Conservation (phyloP, 37 sponge, comb jelly and placozoan species). For the Corticium candelabrum region DNA sequence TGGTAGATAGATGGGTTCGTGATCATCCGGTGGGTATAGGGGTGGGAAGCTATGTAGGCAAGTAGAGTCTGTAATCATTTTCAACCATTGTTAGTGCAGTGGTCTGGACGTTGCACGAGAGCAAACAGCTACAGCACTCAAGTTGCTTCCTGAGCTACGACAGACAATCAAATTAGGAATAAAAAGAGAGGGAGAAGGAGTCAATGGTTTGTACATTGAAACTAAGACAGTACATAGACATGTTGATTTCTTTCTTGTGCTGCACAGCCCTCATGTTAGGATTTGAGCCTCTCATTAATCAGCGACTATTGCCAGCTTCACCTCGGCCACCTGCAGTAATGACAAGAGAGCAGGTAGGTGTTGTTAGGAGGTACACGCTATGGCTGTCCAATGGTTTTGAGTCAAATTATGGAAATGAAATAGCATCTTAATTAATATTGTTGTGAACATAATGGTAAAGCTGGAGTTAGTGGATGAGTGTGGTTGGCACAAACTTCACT, state of each 20-base stretch:
- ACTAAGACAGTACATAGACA: neutral
- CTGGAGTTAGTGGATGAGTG: too few relatives aligned
- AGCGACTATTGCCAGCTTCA: conserved; percentile 1
- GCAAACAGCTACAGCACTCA: neutral
- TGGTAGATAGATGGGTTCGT: too few relatives aligned
- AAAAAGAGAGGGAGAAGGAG: neutral
- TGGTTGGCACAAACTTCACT: too few relatives aligned
- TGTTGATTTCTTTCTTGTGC: neutral
- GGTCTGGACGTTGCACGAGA: neutral
- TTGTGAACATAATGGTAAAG: too few relatives aligned
- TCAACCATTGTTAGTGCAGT: neutral
- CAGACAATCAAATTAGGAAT: neutral
- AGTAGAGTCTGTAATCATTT: too few relatives aligned
- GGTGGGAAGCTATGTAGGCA: too few relatives aligned
- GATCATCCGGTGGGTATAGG: too few relatives aligned
- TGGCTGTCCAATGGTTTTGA: too few relatives aligned
- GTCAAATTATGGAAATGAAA: too few relatives aligned
- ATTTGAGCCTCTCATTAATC: neutral
- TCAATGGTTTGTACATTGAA: neutral
- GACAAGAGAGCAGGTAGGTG: neutral
- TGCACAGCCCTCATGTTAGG: neutral
- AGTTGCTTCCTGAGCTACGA: neutral
- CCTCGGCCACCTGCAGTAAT: neutral
- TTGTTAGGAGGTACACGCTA: neutral
- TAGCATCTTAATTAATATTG: too few relatives aligned